Evolutionary conservation across 2,888 invertebrate genomes (phyloP).

Genomic region (Eupithecia abbreviata): DNA sequence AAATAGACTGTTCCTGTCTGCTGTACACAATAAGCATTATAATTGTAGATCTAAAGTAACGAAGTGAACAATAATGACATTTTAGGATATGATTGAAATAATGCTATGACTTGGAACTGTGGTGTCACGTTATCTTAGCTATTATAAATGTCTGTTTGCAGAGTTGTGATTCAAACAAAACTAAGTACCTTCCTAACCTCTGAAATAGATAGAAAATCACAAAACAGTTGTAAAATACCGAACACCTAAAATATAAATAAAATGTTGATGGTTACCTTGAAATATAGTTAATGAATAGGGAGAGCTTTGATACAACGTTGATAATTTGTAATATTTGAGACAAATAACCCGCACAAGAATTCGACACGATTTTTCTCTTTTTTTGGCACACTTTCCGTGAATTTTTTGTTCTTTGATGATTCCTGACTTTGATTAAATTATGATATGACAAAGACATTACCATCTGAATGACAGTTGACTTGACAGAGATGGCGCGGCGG

Average conservation of each 20-base stretch:
- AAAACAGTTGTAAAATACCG: not conserved
- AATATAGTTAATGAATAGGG: not conserved
- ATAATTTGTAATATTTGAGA: not conserved
- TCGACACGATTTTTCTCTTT: not conserved
- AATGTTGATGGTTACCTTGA: not conserved
- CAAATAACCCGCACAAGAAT: not conserved
- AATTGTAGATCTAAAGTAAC: too few species aligned
- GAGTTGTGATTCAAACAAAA: not conserved
- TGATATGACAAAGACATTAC: too few species aligned
- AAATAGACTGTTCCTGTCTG: not conserved
- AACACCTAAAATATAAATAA: not conserved
- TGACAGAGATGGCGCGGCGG: too few species aligned
- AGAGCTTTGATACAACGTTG: not conserved
- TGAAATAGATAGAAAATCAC: not conserved
- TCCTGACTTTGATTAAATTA: not conserved
- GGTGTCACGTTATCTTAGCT: not conserved
- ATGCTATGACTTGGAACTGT: not conserved
- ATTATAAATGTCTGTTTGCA: not conserved
- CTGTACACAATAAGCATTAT: not conserved
- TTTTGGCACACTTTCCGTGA: not conserved
- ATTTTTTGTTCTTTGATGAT: not conserved
- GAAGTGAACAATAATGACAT: not conserved
- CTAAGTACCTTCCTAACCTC: not conserved
- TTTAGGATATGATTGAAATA: not conserved
- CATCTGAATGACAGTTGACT: too few species aligned